Conservation (phyloP, 2,888 invertebrate species). For the Nebria salina region DNA sequence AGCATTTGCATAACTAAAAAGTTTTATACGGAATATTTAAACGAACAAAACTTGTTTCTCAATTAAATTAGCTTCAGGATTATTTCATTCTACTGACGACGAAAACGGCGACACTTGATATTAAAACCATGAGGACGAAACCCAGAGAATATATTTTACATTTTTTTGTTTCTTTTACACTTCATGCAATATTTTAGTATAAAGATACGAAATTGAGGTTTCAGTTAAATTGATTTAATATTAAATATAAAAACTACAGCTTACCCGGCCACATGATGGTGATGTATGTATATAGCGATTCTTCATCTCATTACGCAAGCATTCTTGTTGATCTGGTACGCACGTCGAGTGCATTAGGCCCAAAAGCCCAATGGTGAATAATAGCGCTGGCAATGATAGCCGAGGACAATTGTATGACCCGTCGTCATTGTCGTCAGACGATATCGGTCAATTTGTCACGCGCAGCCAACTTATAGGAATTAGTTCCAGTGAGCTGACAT, state of each 20-base stretch:
- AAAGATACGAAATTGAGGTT: too few relatives aligned
- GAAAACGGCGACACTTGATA: background rate
- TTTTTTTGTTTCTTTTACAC: background rate
- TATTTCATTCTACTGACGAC: constrained; percentile 29
- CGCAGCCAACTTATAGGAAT: background rate
- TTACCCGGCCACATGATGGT: background rate
- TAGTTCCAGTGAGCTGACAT: background rate
- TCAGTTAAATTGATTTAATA: background rate
- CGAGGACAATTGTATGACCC: constrained; percentile 7
- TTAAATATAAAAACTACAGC: background rate
- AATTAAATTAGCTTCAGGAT: constrained; percentile 45
- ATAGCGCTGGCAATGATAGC: constrained; percentile 6
- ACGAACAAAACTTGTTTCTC: constrained; percentile 41
- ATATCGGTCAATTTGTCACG: constrained; percentile 11
- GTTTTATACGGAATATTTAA: constrained; percentile 45
- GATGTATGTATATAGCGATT: background rate
- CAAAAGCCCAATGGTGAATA: constrained; percentile 4
- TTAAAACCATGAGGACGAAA: background rate
- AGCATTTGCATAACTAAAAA: constrained; percentile 43
- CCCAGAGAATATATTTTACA: background rate
- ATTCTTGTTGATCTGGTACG: constrained; percentile 18
- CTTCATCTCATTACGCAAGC: constrained; percentile 18
- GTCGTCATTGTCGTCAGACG: constrained; percentile 9
- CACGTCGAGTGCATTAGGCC: constrained; percentile 9
- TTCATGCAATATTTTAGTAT: background rate